Percentiles rank a stretch among this genome's conserved stretches.
These are phyloP conservation scores for Peromyscus californicus DNA, from an alignment of 2,113 vertebrate species.

Conservation along the genomic window DNA sequence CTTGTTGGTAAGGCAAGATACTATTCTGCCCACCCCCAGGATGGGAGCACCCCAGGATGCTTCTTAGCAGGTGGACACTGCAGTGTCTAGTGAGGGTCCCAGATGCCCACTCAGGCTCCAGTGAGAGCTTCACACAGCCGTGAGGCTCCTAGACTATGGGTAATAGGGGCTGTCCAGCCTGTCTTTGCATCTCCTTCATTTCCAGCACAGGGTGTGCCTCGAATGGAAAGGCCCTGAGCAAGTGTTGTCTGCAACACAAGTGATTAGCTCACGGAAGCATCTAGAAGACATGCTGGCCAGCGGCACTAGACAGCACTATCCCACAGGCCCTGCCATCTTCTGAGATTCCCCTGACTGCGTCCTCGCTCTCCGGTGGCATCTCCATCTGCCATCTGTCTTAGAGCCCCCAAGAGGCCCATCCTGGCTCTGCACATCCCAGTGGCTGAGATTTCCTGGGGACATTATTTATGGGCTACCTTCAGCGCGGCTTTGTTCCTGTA, in stretches of 20 bases:
- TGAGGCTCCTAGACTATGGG: background rate
- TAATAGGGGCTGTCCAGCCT: no score
- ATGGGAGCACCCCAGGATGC: background rate
- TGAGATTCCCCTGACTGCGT: background rate
- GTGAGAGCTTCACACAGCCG: no score
- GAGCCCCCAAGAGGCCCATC: background rate
- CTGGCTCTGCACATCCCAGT: no score
- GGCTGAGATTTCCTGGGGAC: fast-evolving
- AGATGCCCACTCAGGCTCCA: background rate
- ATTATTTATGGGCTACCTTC: background rate
- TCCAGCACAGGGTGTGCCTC: background rate
- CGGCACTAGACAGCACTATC: background rate
- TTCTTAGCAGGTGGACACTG: background rate
- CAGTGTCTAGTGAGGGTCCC: no score
- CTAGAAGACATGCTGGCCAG: background rate
- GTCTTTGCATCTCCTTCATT: no score
- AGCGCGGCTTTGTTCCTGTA: background rate
- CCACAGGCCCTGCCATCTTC: background rate
- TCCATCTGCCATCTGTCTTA: background rate
- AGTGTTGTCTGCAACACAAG: no score
- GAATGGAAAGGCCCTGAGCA: background rate
- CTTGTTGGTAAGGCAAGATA: background rate
- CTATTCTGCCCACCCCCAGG: background rate
- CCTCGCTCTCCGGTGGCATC: background rate
- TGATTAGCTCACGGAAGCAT: background rate